Percentiles rank a stretch among this genome's conserved stretches.
Conservation (phyloP, 1,140 invertebrate genomes). For the Tetranychus urticae region DNA sequence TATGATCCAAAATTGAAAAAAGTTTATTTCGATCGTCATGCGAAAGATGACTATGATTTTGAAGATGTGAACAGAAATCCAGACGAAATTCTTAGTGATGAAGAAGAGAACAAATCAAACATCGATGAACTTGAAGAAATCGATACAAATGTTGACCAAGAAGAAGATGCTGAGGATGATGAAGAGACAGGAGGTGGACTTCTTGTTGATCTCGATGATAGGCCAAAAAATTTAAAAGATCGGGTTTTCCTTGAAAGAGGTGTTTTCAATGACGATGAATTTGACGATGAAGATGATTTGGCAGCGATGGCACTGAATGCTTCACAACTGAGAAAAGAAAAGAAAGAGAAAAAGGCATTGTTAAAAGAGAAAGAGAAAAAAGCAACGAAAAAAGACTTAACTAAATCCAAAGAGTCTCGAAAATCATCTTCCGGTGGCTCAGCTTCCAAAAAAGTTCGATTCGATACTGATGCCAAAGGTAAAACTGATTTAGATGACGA, state of each 20-base stretch:
- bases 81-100: conserved; percentile 5
- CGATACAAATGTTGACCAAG: conserved; percentile 11
- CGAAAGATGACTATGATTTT: conserved; percentile 3
- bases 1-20: conserved; percentile 1
- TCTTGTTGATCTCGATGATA: conserved; percentile 57
- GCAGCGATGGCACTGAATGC: conserved; percentile 24
- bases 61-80: conserved; percentile 5
- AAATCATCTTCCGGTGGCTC: neutral
- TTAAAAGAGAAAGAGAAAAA: conserved; percentile 8
- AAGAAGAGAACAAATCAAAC: conserved; percentile 17
- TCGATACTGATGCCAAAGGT: conserved; percentile 28
- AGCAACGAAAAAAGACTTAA: conserved; percentile 3
- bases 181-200: conserved; percentile 20
- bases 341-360: conserved; percentile 12
- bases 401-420: neutral
- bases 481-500: conserved; percentile 2
- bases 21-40: conserved; percentile 3
- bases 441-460: conserved; percentile 33
- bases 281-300: conserved; percentile 51
- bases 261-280: conserved; percentile 50
- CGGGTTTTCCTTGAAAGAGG: conserved; percentile 78
- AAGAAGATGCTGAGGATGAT: conserved; percentile 34
- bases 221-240: conserved; percentile 38
- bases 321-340: neutral
- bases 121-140: conserved; percentile 17